phyloP scores from a whole-genome alignment of 2,797 vertebrate species.

The Trachops cirrhosus region DNA sequence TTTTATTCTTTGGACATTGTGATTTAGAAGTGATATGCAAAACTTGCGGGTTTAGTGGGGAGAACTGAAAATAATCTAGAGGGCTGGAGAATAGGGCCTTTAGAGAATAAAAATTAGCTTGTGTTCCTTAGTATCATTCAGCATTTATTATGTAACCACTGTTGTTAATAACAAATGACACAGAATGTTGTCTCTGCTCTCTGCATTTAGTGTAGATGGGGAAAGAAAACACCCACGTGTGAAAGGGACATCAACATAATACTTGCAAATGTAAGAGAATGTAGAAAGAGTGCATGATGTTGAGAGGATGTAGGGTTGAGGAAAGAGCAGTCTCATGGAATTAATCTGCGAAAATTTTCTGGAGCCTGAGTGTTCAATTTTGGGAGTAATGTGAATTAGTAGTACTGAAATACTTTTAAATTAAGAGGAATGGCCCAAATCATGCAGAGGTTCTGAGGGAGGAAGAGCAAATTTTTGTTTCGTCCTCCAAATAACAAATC shows the following conservation, averaged over 20 bases:
- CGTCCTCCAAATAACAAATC: no score
- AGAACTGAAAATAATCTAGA: background rate
- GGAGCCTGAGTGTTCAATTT: background rate
- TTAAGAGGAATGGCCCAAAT: background rate
- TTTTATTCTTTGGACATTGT: background rate
- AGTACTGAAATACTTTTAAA: background rate
- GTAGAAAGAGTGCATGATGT: background rate
- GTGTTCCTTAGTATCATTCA: background rate
- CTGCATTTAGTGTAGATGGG: background rate
- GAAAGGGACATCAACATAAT: background rate
- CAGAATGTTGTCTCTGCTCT: background rate
- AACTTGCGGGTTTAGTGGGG: background rate
- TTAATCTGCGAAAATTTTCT: constrained; percentile 31
- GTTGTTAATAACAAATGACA: background rate
- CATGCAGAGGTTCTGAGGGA: background rate
- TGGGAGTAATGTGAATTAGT: background rate
- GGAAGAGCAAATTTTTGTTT: background rate
- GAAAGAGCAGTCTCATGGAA: background rate
- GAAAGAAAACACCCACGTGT: background rate
- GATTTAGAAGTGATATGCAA: constrained; percentile 1
- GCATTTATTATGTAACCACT: background rate
- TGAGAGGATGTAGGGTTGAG: background rate
- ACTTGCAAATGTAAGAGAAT: background rate
- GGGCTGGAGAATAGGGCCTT: background rate
- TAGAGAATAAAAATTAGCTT: background rate